A percentile compares a stretch with the other conserved stretches of the same genome.
phyloP scores from a whole-genome alignment of 1,140 invertebrate genomes.

The Cydia strobilella region DNA sequence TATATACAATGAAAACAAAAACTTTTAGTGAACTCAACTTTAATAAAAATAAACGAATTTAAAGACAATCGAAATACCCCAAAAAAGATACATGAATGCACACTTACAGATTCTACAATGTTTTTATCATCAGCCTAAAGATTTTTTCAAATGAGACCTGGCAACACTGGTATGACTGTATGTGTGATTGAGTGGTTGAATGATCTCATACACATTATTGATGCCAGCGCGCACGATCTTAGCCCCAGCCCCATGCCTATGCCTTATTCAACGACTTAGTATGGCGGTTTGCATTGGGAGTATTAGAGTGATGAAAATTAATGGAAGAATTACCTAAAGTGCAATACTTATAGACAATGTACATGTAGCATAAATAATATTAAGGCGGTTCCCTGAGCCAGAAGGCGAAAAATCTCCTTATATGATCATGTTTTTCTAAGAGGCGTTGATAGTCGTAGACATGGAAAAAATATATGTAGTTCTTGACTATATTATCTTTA shows the following conservation, averaged over 20 bases:
- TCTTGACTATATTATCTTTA: no score
- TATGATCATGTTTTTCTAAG: no score
- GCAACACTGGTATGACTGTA: conserved; percentile 18
- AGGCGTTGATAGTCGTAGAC: no score
- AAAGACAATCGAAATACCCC: no score
- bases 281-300: background rate
- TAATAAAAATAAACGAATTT: no score
- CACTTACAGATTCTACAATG: background rate
- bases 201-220: conserved; percentile 39
- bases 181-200: conserved; percentile 37
- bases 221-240: conserved; percentile 33
- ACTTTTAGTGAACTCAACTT: no score
- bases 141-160: background rate
- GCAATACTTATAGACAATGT: background rate
- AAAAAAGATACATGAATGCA: no score
- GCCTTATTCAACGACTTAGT: conserved; percentile 13
- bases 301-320: background rate
- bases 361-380: no score
- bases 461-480: no score
- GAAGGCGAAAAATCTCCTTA: no score
- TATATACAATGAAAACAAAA: no score
- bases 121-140: background rate
- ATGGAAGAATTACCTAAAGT: background rate
- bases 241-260: conserved; percentile 44
- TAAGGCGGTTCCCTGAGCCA: no score